Percentiles rank a stretch among this genome's conserved stretches.
These are phyloP conservation scores for Phocoena phocoena DNA, from an alignment of 2,113 vertebrate genomes.

Conservation along the genomic window DNA sequence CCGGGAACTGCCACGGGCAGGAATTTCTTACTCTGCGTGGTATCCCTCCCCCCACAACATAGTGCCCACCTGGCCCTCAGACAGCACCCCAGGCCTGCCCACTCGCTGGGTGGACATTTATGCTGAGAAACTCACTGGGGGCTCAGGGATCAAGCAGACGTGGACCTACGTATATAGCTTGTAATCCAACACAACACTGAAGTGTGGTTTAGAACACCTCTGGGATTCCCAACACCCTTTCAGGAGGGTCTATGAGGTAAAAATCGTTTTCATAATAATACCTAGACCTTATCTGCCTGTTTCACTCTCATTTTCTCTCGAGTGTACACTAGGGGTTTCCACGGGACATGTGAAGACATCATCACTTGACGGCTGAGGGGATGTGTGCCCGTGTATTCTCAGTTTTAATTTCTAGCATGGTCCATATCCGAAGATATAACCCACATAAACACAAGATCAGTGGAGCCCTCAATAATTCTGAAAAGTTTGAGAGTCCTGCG, in stretches of 20 bases:
- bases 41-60: neutral
- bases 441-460: neutral
- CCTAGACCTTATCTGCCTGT: neutral
- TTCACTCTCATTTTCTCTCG: accelerated
- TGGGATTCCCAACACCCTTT: neutral
- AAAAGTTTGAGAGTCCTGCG: neutral
- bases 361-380: accelerated
- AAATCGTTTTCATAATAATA: neutral
- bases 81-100: neutral
- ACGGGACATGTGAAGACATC: neutral
- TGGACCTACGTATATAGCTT: accelerated
- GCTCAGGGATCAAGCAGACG: neutral
- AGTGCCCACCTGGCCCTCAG: neutral
- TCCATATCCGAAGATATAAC: neutral
- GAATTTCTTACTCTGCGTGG: too few relatives aligned
- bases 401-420: neutral
- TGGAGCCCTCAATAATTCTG: neutral
- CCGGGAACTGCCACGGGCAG: neutral
- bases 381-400: neutral
- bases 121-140: neutral
- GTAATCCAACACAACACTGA: accelerated
- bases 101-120: accelerated
- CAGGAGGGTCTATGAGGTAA: neutral
- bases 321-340: neutral
- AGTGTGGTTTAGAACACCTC: neutral